Percentiles rank a stretch among this genome's conserved stretches.
Conservation (phyloP, 2,888 invertebrate species). For the Polylopha cassiicola region DNA sequence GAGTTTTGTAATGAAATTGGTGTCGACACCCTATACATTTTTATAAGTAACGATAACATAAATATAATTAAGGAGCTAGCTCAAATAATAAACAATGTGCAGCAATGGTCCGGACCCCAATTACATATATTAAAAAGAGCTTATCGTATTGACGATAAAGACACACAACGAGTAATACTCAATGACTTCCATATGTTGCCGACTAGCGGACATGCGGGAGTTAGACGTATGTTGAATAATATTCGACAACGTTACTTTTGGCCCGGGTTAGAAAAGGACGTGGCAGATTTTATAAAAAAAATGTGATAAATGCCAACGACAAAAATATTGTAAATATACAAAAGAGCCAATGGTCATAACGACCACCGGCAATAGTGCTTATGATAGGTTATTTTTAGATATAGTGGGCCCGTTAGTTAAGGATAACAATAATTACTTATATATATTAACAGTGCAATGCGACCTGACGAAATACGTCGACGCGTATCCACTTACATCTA, state of each 20-base stretch:
- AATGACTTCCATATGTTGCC: conserved; percentile 16
- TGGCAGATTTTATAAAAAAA: neutral
- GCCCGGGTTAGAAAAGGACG: neutral
- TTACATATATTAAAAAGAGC: conserved; percentile 34
- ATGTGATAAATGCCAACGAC: neutral
- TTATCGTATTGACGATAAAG: conserved; percentile 30
- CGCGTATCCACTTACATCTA: neutral
- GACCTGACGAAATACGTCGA: neutral
- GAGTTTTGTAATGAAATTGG: neutral
- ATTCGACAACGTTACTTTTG: neutral
- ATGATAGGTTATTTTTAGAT: conserved; percentile 1
- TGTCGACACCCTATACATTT: too few relatives aligned
- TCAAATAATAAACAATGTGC: conserved; percentile 16
- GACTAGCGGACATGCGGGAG: conserved; percentile 14
- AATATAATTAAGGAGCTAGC: conserved; percentile 1
- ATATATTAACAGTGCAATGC: neutral
- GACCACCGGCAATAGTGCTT: neutral
- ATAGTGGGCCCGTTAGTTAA: neutral
- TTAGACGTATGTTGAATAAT: conserved; percentile 9
- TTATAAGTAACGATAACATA: neutral
- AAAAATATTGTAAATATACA: neutral
- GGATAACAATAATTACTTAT: conserved; percentile 1
- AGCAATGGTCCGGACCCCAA: conserved; percentile 23
- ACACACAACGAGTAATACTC: conserved; percentile 9
- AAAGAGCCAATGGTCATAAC: neutral